phyloP scores from a whole-genome alignment of 2,113 vertebrate genomes.

The Notechis scutatus region DNA sequence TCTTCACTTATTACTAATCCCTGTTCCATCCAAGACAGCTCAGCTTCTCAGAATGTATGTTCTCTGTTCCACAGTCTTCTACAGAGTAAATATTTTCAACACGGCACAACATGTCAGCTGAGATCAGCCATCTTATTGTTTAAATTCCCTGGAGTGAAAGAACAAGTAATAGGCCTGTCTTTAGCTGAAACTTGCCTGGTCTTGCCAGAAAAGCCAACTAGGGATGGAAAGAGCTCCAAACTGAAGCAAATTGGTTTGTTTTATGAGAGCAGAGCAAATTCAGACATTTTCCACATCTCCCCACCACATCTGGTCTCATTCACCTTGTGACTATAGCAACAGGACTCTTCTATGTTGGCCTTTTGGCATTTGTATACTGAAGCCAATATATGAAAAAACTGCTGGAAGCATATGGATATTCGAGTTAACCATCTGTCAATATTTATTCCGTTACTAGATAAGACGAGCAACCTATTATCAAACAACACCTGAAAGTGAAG shows the following conservation, averaged over 20 bases:
- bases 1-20: not conserved
- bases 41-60: not conserved
- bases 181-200: slow-evolving; percentile 15
- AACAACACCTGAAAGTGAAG: not conserved
- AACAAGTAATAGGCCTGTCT: slow-evolving; percentile 24
- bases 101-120: slow-evolving; percentile 30
- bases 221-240: not conserved
- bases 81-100: slow-evolving; percentile 25
- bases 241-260: not conserved
- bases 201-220: slow-evolving; percentile 10
- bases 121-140: slow-evolving; percentile 12
- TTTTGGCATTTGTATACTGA: rapidly evolving
- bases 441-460: not conserved
- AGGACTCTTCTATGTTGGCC: not conserved
- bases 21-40: not conserved
- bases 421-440: not conserved
- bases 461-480: not conserved
- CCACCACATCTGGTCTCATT: slow-evolving; percentile 1
- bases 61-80: not conserved
- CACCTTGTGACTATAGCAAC: not conserved
- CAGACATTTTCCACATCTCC: not conserved
- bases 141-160: slow-evolving; percentile 16
- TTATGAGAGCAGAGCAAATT: not conserved
- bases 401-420: not conserved
- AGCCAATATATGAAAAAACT: not conserved